phyloP scores from a whole-genome alignment of 2,888 invertebrate genomes.

The Diaphora mendica region DNA sequence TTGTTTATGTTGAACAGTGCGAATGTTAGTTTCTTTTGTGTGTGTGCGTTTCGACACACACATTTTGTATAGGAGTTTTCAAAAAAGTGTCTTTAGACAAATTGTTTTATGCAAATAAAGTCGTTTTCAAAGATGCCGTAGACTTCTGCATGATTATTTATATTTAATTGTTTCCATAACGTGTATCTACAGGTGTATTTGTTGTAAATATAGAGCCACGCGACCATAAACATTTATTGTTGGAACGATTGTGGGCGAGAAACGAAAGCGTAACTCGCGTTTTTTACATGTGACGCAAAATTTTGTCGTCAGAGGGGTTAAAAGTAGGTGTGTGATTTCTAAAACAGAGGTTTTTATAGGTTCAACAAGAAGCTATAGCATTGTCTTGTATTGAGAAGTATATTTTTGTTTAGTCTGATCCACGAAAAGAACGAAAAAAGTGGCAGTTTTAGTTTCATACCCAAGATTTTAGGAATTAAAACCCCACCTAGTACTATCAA shows the following conservation, averaged over 20 bases:
- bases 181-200: neutral
- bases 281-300: neutral
- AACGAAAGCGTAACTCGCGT: neutral
- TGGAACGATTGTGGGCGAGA: neutral
- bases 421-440: too few relatives aligned
- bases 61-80: neutral
- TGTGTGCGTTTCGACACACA: neutral
- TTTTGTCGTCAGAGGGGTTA: neutral
- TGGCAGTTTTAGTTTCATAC: too few relatives aligned
- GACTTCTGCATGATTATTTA: neutral
- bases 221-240: conserved; percentile 3
- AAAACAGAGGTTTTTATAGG: neutral
- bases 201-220: neutral
- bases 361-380: neutral
- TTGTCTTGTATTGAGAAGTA: neutral
- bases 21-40: neutral
- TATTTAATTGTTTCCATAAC: neutral
- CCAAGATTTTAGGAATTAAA: too few relatives aligned
- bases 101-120: neutral
- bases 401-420: too few relatives aligned
- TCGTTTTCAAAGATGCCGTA: neutral
- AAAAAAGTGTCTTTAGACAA: neutral
- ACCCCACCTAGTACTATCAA: too few relatives aligned
- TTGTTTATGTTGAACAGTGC: neutral
- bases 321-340: neutral